Evolutionary conservation across 2,113 vertebrate genomes (phyloP), one percentile per base, ranked within the genome.

Genomic region (Caracal caracal): DNA sequence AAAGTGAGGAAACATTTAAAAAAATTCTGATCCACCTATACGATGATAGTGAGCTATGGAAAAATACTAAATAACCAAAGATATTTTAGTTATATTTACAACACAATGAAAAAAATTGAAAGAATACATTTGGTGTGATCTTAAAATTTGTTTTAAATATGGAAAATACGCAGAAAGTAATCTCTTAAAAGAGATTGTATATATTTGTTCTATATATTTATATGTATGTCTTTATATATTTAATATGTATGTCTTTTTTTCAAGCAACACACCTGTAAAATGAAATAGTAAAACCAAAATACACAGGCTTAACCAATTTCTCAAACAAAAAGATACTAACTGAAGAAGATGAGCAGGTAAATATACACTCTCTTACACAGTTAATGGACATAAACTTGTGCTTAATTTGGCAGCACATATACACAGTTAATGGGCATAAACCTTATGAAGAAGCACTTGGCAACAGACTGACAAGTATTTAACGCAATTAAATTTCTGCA

Each of bases 61-160:
- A 81, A 20, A 92, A 86, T 71, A 49, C 3, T 92, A 12, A 94
- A 53, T 68, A 89, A 17, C 33, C 70, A 75, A 76, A 53, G 3
- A 63, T 80, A 5, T 70, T 87, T 82, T 87, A 93, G 26, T 49
- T 63, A 16, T 43, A 59, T 91, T 93, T 65, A 33, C 17, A 90
- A 76, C 35, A 75, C 43, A 47, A 59, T 68, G 8, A 33, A 73
- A 86, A 81, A 13, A 87, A 80, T 73, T 68, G 26, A 84, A 19
- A 80, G 30, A 93, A 80, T 78, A 76, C 10, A 80, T 95, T 81
- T 35, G 47, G 71, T 73, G 40, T 76, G 24, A 86, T 82, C 47
- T 33, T 68, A 9, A 6, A 53, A 47, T 75, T 66, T 89, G 19
- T 82, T 95, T 95, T n/a, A 85, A 95, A 85, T 85, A 76, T 20